These are phyloP conservation scores for Pyrocoelia pectoralis DNA, from an alignment of 2,888 invertebrate species.

Conservation along the genomic window DNA sequence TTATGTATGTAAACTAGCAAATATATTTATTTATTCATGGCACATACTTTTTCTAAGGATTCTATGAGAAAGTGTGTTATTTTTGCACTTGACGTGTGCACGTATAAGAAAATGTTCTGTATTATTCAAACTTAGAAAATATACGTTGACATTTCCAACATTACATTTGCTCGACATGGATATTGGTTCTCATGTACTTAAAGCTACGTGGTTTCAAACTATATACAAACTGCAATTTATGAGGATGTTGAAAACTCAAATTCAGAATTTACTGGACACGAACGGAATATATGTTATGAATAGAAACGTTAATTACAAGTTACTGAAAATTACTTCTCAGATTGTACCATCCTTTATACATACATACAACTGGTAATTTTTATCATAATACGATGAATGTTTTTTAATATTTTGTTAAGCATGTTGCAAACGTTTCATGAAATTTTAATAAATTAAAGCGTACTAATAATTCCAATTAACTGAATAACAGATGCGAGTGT, in stretches of 20 bases:
- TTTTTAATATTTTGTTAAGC: background rate
- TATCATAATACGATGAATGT: background rate
- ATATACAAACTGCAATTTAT: slow-evolving; percentile 51
- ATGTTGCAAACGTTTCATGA: background rate
- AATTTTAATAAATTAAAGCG: slow-evolving; percentile 10
- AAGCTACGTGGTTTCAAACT: slow-evolving; percentile 44
- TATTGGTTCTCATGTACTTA: slow-evolving; percentile 39
- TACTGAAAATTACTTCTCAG: slow-evolving; percentile 38
- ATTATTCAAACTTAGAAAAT: slow-evolving; percentile 31
- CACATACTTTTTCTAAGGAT: slow-evolving; percentile 2
- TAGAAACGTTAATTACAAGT: slow-evolving; percentile 49
- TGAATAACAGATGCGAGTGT: slow-evolving; percentile 10
- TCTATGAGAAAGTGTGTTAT: slow-evolving; percentile 14
- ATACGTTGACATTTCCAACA: slow-evolving; percentile 30
- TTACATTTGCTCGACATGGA: slow-evolving; percentile 31
- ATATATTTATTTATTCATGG: background rate
- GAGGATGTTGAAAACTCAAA: slow-evolving; percentile 47
- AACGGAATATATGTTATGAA: slow-evolving; percentile 52
- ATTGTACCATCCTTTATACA: slow-evolving; percentile 13
- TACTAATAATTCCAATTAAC: slow-evolving; percentile 10
- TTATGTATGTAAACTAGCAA: background rate
- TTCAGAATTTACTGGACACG: slow-evolving; percentile 52
- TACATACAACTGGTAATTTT: too few species aligned
- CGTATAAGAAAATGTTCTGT: slow-evolving; percentile 28
- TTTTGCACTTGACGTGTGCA: slow-evolving; percentile 25